Percentiles rank a stretch among this genome's conserved stretches.
Conservation (phyloP, 2,113 vertebrate genomes). For the Mesembrinibis cayennensis region DNA sequence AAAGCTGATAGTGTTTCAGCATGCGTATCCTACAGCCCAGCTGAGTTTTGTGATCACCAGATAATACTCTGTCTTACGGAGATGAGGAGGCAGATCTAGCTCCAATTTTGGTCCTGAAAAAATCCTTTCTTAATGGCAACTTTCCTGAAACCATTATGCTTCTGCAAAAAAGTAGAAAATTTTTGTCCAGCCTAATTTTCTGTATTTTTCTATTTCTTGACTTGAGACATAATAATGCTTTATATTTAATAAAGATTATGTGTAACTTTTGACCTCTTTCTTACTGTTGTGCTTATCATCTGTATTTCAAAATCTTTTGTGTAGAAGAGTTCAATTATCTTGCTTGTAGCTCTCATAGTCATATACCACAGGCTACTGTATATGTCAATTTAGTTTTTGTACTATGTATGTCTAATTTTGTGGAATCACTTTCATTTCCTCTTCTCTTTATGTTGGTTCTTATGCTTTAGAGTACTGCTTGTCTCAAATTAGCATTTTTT, state of each 20-base stretch:
- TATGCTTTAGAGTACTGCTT: background rate
- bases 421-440: slow-evolving; percentile 36
- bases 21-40: background rate
- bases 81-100: background rate
- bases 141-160: background rate
- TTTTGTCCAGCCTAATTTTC: background rate
- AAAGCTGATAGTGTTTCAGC: background rate
- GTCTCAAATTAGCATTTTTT: background rate
- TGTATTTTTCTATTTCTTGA: background rate
- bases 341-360: background rate
- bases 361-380: background rate
- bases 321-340: background rate
- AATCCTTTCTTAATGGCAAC: background rate
- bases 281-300: background rate
- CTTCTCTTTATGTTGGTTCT: background rate
- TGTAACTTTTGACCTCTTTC: background rate
- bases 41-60: background rate
- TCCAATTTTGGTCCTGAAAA: background rate
- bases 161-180: background rate
- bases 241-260: background rate
- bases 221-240: background rate
- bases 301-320: background rate
- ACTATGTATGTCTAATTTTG: background rate
- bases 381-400: background rate
- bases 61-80: background rate